Evolutionary conservation across 2,888 invertebrate species (phyloP).

Genomic region (Stenotaenia linearis): DNA sequence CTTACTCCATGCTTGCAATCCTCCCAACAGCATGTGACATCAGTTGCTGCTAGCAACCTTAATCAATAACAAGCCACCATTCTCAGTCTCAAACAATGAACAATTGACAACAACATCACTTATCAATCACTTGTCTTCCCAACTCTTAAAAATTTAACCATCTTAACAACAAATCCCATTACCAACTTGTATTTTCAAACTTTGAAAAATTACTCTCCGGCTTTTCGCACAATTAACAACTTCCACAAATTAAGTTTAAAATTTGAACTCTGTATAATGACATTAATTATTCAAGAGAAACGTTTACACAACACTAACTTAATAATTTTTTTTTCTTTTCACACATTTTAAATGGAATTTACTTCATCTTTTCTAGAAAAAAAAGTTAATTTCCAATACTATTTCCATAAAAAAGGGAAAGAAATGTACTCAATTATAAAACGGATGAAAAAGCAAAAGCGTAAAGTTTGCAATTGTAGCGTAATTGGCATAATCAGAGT

Average conservation of each 20-base stretch:
- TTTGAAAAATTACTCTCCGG: no score
- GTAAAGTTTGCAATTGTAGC: constrained; percentile 17
- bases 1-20: background rate
- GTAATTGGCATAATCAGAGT: constrained; percentile 17
- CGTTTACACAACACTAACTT: background rate
- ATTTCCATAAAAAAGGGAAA: background rate
- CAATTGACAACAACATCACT: background rate
- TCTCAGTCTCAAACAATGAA: background rate
- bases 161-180: no score
- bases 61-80: background rate
- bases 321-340: background rate
- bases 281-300: background rate
- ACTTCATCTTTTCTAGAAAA: no score
- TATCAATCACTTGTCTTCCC: background rate
- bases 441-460: constrained; percentile 6
- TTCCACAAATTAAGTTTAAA: background rate
- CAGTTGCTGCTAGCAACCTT: background rate
- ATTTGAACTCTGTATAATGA: background rate
- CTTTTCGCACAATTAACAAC: background rate
- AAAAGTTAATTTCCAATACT: background rate
- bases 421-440: background rate
- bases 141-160: no score
- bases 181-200: no score
- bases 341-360: no score
- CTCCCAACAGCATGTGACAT: background rate